A percentile compares a stretch with the other conserved stretches of the same genome.
These are phyloP conservation scores for Drosophila anomelani DNA, from an alignment of 2,888 invertebrate genomes.

Conservation along the genomic window DNA sequence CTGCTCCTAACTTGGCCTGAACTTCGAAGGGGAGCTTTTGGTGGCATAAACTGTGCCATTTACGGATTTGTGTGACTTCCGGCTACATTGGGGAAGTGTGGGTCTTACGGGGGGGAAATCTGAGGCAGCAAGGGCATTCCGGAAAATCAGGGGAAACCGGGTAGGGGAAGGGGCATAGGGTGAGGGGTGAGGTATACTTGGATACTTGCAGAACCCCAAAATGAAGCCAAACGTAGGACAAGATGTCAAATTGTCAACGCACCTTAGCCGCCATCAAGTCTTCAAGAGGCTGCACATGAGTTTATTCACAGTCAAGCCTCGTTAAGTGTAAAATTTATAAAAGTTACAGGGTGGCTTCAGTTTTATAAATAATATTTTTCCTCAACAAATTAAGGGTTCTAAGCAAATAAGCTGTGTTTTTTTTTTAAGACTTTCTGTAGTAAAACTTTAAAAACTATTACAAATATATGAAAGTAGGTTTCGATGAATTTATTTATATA, in stretches of 20 bases:
- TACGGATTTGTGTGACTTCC: constrained; percentile 74
- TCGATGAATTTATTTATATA: too few relatives aligned
- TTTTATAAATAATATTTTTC: too few relatives aligned
- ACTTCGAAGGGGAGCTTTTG: constrained; percentile 33
- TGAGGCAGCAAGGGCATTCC: neutral
- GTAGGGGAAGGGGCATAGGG: neutral
- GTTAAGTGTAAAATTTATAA: neutral
- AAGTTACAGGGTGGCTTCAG: neutral
- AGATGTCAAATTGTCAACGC: constrained; percentile 73
- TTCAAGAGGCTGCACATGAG: constrained; percentile 29
- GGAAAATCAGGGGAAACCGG: neutral
- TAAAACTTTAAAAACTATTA: too few relatives aligned
- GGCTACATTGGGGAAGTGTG: constrained; percentile 27
- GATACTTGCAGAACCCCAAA: neutral
- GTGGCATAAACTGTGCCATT: constrained; percentile 69
- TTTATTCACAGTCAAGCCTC: constrained; percentile 15
- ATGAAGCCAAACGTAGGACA: constrained; percentile 37
- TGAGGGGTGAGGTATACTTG: neutral
- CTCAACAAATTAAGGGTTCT: too few relatives aligned
- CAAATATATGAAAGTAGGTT: too few relatives aligned
- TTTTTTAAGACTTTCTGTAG: too few relatives aligned
- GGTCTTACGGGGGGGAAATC: neutral
- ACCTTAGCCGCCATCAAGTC: constrained; percentile 47
- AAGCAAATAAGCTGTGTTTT: too few relatives aligned
- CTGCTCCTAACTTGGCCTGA: constrained; percentile 51